These are phyloP conservation scores for Agonopterix subpropinquella DNA, from an alignment of 2,888 invertebrate species.

Conservation along the genomic window DNA sequence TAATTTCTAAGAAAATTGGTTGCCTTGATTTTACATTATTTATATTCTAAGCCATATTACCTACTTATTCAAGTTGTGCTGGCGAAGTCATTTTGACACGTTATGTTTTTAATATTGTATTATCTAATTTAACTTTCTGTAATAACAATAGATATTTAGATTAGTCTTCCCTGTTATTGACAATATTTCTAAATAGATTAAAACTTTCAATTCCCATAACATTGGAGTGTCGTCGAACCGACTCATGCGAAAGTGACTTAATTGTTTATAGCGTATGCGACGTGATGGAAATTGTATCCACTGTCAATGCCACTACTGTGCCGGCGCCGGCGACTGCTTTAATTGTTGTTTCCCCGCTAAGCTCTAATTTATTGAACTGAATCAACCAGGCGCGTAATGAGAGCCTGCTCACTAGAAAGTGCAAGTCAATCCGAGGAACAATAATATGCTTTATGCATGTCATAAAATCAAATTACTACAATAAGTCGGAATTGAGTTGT, in stretches of 20 bases:
- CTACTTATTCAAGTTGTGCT: too few species aligned
- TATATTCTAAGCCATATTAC: too few species aligned
- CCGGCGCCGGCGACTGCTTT: conserved; percentile 44
- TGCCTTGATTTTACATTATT: too few species aligned
- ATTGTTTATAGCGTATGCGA: conserved; percentile 22
- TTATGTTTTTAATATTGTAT: too few species aligned
- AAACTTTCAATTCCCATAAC: too few species aligned
- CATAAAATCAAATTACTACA: conserved; percentile 23
- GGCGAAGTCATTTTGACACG: too few species aligned
- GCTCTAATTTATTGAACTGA: conserved; percentile 40
- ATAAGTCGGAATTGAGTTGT: conserved; percentile 28
- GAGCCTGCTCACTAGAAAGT: conserved; percentile 42
- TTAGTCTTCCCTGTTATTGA: too few species aligned
- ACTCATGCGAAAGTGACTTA: conserved; percentile 32
- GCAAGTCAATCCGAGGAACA: conserved; percentile 26
- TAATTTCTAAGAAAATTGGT: too few species aligned
- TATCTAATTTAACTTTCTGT: too few species aligned
- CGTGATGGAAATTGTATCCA: conserved; percentile 37
- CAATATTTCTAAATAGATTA: too few species aligned
- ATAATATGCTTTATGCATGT: conserved; percentile 17
- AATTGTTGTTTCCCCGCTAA: conserved; percentile 46
- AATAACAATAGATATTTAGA: too few species aligned
- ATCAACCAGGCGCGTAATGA: conserved; percentile 36
- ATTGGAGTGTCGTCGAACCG: background rate
- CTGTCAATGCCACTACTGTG: conserved; percentile 51